A percentile compares a stretch with the other conserved stretches of the same genome.
Conservation (phyloP, 2,888 invertebrate genomes). For the Heliconius ismenius region DNA sequence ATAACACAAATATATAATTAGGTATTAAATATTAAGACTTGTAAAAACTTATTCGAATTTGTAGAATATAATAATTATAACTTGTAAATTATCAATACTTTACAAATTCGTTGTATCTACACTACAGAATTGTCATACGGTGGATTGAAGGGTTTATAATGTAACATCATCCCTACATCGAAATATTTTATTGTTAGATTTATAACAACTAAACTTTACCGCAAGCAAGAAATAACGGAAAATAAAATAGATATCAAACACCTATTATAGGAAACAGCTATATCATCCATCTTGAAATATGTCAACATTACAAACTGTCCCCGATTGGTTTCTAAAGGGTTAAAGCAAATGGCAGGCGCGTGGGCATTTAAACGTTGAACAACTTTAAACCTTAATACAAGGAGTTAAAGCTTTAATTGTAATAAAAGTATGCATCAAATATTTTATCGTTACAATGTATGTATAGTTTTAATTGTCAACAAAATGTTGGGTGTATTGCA, state of each 20-base stretch:
- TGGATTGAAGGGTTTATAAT: not conserved
- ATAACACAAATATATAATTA: no score
- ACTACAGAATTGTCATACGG: not conserved
- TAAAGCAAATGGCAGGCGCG: constrained; percentile 37
- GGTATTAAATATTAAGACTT: no score
- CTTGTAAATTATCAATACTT: no score
- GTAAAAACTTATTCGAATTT: no score
- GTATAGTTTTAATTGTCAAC: constrained; percentile 9
- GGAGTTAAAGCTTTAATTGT: no score
- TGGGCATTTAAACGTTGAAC: constrained; percentile 24
- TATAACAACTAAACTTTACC: constrained; percentile 13
- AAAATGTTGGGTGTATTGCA: constrained; percentile 17
- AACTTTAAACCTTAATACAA: not conserved
- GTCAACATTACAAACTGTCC: constrained; percentile 48
- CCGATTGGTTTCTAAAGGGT: constrained; percentile 43
- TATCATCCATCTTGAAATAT: constrained; percentile 47
- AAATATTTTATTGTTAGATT: not conserved
- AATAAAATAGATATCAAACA: constrained; percentile 47
- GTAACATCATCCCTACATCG: not conserved
- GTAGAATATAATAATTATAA: no score
- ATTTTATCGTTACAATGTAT: not conserved
- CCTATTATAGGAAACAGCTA: constrained; percentile 44
- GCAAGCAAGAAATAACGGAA: constrained; percentile 38
- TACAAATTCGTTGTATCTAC: not conserved
- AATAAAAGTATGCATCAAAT: not conserved